Evolutionary conservation across 2,888 invertebrate genomes (phyloP), one percentile per base, ranked within the genome.

Genomic region (Hypselothyrea guttata): DNA sequence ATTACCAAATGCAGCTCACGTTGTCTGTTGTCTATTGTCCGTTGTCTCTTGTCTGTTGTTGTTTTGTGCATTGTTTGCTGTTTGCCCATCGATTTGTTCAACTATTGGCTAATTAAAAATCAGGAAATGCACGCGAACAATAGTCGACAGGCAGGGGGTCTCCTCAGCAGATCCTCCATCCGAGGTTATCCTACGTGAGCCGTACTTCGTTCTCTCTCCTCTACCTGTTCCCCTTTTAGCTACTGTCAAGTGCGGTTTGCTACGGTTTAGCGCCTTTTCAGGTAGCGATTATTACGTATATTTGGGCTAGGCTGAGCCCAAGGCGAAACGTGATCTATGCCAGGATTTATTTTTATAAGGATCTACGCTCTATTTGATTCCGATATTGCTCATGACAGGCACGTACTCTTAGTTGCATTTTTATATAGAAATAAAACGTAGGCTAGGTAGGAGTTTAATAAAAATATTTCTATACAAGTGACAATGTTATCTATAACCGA

Each of bases 101-200:
- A 54, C 46, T 57, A 60, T 71, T 72, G 84, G 73, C 76, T 83
- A 79, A 77, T 77, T 83, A 70, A 77, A 83, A 79, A 83, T 83
- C 75, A 66, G 76, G 81, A 77, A 83, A 75, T 83, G 76, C 79
- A 53, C 62, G 7, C 52, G 55, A 63, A 79, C 70, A 76, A 79
- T 69, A 28, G 62, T 1, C 38, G 12, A 13, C 41, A 42, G 49
- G 67, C n/a, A n/a, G n/a, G 27, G 58, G 46, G 22, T 22, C 3
- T 63, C 47, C 28, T 22, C 12, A 51, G 33, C 42, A 46, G 28
- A n/a, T n/a, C n/a, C n/a, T n/a, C 46, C 38, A 40, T 12, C 57
- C 16, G 7, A 11, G 12, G 12, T 18, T 30, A 40, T 2, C 3
- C 33, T 63, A 58, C 72, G 68, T 67, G 72, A 35, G 45, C 46